Evolutionary conservation across 2,888 invertebrate genomes (phyloP).

Genomic region (Sturmia bella): DNA sequence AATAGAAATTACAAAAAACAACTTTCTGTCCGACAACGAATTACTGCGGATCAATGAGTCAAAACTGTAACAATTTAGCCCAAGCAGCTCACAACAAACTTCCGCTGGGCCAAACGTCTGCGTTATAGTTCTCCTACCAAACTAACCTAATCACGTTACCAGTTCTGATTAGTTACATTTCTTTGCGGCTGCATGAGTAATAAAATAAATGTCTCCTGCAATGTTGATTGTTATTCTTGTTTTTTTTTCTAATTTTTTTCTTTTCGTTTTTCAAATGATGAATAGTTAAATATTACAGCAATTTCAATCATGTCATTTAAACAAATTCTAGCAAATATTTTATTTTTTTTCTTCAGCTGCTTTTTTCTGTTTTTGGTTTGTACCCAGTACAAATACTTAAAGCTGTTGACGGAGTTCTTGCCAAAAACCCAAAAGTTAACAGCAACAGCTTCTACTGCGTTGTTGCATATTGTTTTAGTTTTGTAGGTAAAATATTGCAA

Average conservation of each 20-base stretch:
- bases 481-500: conserved; percentile 62
- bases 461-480: conserved; percentile 48
- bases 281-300: conserved; percentile 61
- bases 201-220: too few species aligned
- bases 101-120: too few species aligned
- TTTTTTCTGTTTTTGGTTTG: not conserved
- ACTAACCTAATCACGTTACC: too few species aligned
- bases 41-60: too few species aligned
- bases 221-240: too few species aligned
- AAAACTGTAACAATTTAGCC: too few species aligned
- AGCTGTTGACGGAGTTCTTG: conserved; percentile 7
- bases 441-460: not conserved
- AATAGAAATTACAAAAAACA: too few species aligned
- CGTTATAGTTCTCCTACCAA: not conserved
- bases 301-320: conserved; percentile 67
- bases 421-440: not conserved
- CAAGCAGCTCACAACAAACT: too few species aligned
- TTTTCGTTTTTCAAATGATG: not conserved
- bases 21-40: too few species aligned
- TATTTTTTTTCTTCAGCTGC: conserved; percentile 33
- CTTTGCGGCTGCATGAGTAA: not conserved
- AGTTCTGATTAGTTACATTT: not conserved
- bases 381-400: not conserved
- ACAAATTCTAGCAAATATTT: conserved; percentile 61
- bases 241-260: not conserved